These are phyloP conservation scores for Lophius piscatorius DNA, from an alignment of 2,113 vertebrate genomes.

Conservation along the genomic window DNA sequence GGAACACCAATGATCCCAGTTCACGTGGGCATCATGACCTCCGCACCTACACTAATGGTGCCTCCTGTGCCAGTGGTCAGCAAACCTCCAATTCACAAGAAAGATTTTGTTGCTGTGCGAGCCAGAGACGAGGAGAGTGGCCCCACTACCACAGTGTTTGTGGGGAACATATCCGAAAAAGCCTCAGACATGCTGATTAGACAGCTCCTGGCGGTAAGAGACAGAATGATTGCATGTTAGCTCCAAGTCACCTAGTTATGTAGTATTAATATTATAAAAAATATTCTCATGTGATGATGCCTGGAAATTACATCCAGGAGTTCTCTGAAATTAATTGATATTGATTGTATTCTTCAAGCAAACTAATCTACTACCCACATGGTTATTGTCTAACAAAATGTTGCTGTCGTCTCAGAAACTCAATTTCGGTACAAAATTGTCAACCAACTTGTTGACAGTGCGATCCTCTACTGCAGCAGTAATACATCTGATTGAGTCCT, in stretches of 20 bases:
- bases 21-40: conserved; percentile 97
- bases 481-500: not conserved
- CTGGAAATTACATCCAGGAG: not conserved
- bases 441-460: not conserved
- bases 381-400: too few relatives aligned
- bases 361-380: not conserved
- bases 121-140: conserved; percentile 92
- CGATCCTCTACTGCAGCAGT: not conserved
- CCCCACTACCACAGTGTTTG: conserved; percentile 97
- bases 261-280: not conserved
- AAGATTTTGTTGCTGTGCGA: conserved; percentile 84
- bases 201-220: conserved; percentile 94
- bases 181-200: conserved; percentile 98
- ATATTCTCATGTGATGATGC: too few relatives aligned
- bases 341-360: not conserved
- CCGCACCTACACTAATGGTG: conserved; percentile 89
- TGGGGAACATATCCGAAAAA: conserved; percentile 98
- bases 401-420: too few relatives aligned
- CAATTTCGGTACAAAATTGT: not conserved
- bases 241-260: not conserved
- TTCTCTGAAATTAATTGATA: not conserved
- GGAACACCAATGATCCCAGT: conserved; percentile 97
- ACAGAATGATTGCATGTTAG: not conserved
- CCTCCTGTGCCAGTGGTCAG: conserved; percentile 90
- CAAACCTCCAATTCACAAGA: conserved; percentile 89